phyloP scores from a whole-genome alignment of 2,113 vertebrate genomes.

The Isichthys henryi region DNA sequence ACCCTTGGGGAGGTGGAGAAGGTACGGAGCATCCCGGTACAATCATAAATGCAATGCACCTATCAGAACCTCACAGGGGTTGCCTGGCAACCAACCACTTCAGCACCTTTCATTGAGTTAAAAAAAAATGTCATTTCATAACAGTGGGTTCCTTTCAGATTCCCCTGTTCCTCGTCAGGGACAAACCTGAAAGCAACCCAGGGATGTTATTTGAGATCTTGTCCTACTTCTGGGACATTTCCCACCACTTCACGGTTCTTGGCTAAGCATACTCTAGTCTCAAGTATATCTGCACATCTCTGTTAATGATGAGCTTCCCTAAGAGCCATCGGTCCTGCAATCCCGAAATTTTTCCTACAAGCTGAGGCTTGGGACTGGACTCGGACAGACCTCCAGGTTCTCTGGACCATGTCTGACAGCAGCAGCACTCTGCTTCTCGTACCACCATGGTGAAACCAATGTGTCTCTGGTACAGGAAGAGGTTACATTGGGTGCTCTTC shows the following conservation, averaged over 20 bases:
- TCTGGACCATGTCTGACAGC: not conserved
- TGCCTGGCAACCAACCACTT: not conserved
- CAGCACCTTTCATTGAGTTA: not conserved
- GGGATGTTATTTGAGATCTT: not conserved
- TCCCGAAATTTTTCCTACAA: not conserved
- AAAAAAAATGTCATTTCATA: not conserved
- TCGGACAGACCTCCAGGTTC: not conserved
- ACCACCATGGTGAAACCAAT: not conserved
- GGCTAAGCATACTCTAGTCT: not conserved
- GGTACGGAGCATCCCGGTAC: slow-evolving; percentile 51
- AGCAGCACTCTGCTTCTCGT: not conserved
- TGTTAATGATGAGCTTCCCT: not conserved
- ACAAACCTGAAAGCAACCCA: not conserved
- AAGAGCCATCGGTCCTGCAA: not conserved
- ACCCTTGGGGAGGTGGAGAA: slow-evolving; percentile 88
- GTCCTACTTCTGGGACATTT: not conserved
- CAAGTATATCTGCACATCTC: not conserved
- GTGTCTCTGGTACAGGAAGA: slow-evolving; percentile 22
- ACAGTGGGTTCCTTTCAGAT: not conserved
- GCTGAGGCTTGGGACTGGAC: not conserved
- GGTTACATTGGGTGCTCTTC: not conserved
- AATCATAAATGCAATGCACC: not conserved
- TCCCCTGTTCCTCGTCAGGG: not conserved
- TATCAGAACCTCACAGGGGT: not conserved
- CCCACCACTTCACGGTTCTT: not conserved